Base-by-base conservation (phyloP, 2,113 vertebrate genomes). In the Sinosuthora webbiana region DNA sequence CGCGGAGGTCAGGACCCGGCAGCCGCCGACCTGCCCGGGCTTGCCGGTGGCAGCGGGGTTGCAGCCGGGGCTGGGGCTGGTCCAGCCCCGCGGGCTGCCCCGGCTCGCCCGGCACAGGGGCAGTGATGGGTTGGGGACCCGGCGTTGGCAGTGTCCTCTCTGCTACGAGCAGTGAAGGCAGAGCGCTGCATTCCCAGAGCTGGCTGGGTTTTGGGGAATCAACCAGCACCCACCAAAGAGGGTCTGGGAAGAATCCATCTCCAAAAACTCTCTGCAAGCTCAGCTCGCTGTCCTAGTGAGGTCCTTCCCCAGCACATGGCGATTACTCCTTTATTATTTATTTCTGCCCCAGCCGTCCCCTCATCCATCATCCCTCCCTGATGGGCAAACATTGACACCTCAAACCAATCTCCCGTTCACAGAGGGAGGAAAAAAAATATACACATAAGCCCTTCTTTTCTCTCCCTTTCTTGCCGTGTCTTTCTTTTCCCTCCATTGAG, bases 401-500 rank as follows among this genome's bases (percentile, higher is more conserved):
- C 95, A 92, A 97, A 93, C 94, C 95, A 93, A 94, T 96, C 94
- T 97, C 90, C 79, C 1, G 12, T 67, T 95, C 94, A 59, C 92
- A 91, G 95, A 86, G 76, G 53, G 56, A 79, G 71, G 37, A 39
- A 39, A 39, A 27, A 83, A 95, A 93, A 96, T 93, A 97, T 84
- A 95, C 95, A 94, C 97, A 89, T 14, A 45, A 95, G 73, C 96
- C 88, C 87, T 95, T 94, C 91, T 96, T 96, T 96, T 95, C 39
- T 60, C 52, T 90, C 71, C 83, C 67, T 97, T 97, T 97, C 92
- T 97, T 92, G 91, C 83, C 83, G 2, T 28, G 91, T 91, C 92
- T 97, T 94, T 97, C 91, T 97, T 96, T 95, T 81, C 75, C 74
- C 42, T 93, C 89, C 97, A 96, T 96, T 97, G 97, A 96, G 93